Evolutionary conservation across 2,113 vertebrate genomes (phyloP), one percentile per base, ranked within the genome.

Genomic region (Barnardius zonarius): DNA sequence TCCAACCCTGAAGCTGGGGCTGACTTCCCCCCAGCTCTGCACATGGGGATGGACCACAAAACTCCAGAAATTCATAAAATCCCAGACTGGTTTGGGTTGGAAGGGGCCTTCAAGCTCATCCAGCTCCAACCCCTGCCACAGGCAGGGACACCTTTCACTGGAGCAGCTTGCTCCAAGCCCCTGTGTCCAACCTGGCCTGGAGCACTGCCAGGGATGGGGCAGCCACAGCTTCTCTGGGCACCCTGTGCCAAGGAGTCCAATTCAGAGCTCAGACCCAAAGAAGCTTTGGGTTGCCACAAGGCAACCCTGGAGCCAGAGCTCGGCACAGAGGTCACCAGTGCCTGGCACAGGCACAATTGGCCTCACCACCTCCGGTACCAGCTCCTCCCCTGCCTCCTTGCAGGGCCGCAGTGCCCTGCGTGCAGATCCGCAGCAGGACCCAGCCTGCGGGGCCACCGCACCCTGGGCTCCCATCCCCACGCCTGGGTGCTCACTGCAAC

Each of bases 331-430:
- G 31, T 31, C 14, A 15, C 41, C 1, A 9, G 17, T 18, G 10
- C 48, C 54, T 1, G 1, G n/a, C 28, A 0, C 23, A 31, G 80
- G 55, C 55, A 27, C 20, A 24, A n/a, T 11, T 0, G 0, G n/a
- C 30, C 57, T n/a, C 33, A 39, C 44, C 51, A 20, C 23, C 37
- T 39, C 67, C 20, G 33, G 28, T 54, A 37, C n/a, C 75, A 33
- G 35, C 49, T 63, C 72, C 37, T 37, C 30, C 4, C 8, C 43
- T n/a, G 28, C 49, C 35, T 22, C 7, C 0, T 6, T 2, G 2
- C 4, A 0, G 37, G 23, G 15, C 37, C 37, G 8, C 33, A 11
- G 8, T 1, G 1, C 18, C 43, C 52, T 37, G 61, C 0, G 0
- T 4, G 13, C 37, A 24, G 74, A 52, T 2, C 44, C 20, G 17